Evolutionary conservation across 2,888 invertebrate species (phyloP), one percentile per base, ranked within the genome.

Genomic region (Yponomeuta malinellus): DNA sequence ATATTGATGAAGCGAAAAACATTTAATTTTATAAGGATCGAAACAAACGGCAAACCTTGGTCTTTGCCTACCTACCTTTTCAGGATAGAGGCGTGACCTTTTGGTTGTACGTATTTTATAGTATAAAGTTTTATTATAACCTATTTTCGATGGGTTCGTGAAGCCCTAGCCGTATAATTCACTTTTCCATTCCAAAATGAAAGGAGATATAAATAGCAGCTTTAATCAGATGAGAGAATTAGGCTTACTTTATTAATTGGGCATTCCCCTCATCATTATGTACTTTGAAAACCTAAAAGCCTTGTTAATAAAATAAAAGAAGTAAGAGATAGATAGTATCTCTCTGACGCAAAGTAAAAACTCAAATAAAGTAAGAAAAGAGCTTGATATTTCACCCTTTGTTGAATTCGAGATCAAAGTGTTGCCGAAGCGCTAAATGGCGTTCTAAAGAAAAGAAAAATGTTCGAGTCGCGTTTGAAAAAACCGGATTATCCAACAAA

Each of bases 401-500:
- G 63, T 70, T 68, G 31, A 52, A n/a, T 63, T 70, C 63, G n/a
- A 43, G 63, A 63, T 63, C 70, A 70, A 70, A 70, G 70, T 33
- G 37, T 63, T 31, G 37, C 37, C 63, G 33, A 63, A 70, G 63
- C 63, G 63, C 63, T 63, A 63, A 70, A 63, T 33, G 70, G 63
- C 69, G 37, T 69, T 31, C n/a, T n/a, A 63, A 63, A 37, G 63
- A 63, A 70, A 69, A 69, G 63, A 33, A 69, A 29, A 69, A 31
- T 6, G 69, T 10, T 3, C n/a, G 63, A 63, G 63, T 63, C 23
- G 52, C 31, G 68, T 52, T 15, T 29, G 43, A 73, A 71, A 73
- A 72, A 72, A 76, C 74, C 73, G 74, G 75, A 87, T 87, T 86
- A 86, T 84, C 82, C 81, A 80, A 79, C 85, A 88, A 87, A 74